phyloP scores from a whole-genome alignment of 2,888 invertebrate genomes.

The Tipula helvola region DNA sequence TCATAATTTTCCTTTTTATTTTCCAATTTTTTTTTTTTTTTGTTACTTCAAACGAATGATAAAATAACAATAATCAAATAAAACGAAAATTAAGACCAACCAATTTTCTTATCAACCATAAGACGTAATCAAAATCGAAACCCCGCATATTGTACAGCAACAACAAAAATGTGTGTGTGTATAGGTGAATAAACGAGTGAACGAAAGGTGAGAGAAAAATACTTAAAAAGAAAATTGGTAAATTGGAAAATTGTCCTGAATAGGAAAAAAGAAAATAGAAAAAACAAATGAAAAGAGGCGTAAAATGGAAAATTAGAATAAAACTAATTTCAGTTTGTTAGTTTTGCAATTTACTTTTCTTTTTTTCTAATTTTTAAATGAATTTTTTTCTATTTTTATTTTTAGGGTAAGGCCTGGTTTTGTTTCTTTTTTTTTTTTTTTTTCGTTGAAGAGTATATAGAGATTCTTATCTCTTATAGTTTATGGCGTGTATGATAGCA shows the following conservation, averaged over 20 bases:
- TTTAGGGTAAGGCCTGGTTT: not conserved
- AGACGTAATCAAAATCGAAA: not conserved
- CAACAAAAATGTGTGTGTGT: not conserved
- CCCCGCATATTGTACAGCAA: not conserved
- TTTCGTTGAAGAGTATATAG: not conserved
- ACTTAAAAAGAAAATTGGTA: not conserved
- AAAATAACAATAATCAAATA: not conserved
- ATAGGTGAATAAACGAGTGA: not conserved
- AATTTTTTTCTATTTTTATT: not conserved
- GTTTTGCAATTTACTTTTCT: not conserved
- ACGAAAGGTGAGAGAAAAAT: not conserved
- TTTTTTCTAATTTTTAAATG: not conserved
- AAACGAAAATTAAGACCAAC: not conserved
- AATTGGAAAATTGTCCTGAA: not conserved
- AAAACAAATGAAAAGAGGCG: not conserved
- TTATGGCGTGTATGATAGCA: not conserved
- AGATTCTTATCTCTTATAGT: not conserved
- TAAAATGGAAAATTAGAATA: not conserved
- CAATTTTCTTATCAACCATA: not conserved
- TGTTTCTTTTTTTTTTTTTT: not conserved
- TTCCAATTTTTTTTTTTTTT: too few relatives aligned
- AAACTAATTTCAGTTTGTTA: not conserved
- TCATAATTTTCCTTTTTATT: not conserved
- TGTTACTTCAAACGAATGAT: not conserved
- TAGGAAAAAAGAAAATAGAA: not conserved